These are phyloP conservation scores for Lutraria rhynchaena DNA, from an alignment of 1,140 invertebrate genomes.

Conservation along the genomic window DNA sequence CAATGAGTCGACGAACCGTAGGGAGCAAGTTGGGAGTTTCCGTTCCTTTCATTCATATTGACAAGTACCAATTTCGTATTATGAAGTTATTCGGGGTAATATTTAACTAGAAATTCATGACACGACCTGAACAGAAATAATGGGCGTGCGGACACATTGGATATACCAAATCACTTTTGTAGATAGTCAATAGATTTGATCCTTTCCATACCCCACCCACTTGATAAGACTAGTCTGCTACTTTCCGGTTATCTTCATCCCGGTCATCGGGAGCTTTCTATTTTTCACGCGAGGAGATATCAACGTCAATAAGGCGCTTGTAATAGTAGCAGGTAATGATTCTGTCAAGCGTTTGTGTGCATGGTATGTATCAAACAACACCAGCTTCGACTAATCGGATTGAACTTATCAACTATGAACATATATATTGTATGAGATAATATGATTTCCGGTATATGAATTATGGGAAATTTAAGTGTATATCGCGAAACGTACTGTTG, in stretches of 20 bases:
- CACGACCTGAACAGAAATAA: too few relatives aligned
- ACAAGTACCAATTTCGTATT: constrained; percentile 4
- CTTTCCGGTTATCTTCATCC: constrained; percentile 38
- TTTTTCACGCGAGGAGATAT: constrained; percentile 57
- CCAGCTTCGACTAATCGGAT: too few relatives aligned
- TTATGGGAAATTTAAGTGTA: too few relatives aligned
- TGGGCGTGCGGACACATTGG: too few relatives aligned
- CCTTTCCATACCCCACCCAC: constrained; percentile 52
- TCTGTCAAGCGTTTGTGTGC: constrained; percentile 35
- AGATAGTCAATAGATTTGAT: constrained; percentile 20
- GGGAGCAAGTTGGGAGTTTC: constrained; percentile 17
- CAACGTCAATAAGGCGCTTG: constrained; percentile 54
- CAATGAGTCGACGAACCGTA: constrained; percentile 12
- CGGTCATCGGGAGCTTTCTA: constrained; percentile 55
- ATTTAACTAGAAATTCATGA: constrained; percentile 17
- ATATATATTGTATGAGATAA: too few relatives aligned
- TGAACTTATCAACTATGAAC: too few relatives aligned
- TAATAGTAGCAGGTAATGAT: constrained; percentile 52
- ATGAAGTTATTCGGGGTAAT: not conserved
- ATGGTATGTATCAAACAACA: constrained; percentile 2
- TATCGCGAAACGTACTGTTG: too few relatives aligned
- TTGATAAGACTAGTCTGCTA: constrained; percentile 27
- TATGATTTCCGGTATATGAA: too few relatives aligned
- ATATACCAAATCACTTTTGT: too few relatives aligned
- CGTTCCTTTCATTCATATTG: constrained; percentile 34